These are phyloP conservation scores for Helicoverpa assulta DNA, from an alignment of 2,888 invertebrate species.

Conservation along the genomic window DNA sequence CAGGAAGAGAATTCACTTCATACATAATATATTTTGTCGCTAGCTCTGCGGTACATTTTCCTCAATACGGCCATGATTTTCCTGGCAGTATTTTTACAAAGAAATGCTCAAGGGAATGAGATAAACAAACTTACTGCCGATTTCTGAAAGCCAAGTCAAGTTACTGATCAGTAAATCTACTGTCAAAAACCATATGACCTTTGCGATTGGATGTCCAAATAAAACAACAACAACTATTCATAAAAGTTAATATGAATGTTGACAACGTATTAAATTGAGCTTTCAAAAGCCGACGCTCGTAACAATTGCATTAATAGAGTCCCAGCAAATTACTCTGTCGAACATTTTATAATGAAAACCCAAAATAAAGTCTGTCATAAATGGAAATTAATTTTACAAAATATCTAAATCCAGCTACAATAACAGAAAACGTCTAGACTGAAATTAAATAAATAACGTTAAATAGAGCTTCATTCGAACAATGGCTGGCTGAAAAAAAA, in stretches of 20 bases:
- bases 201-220: slow-evolving; percentile 1
- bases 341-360: background rate
- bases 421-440: background rate
- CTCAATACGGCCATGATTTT: slow-evolving; percentile 35
- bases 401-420: background rate
- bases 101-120: slow-evolving; percentile 10
- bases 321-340: background rate
- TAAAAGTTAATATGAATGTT: slow-evolving; percentile 3
- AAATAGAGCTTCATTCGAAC: slow-evolving; percentile 24
- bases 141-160: background rate
- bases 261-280: background rate
- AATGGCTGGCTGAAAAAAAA: slow-evolving; percentile 8
- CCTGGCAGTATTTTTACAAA: slow-evolving; percentile 28
- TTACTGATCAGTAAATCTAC: slow-evolving; percentile 2
- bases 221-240: background rate
- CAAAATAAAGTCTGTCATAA: background rate
- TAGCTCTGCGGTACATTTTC: slow-evolving; percentile 21
- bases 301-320: background rate
- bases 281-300: background rate
- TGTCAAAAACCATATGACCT: background rate
- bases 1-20: slow-evolving; percentile 37
- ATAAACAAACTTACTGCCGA: background rate
- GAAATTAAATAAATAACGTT: slow-evolving; percentile 7
- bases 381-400: background rate
- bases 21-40: slow-evolving; percentile 50